phyloP scores from a whole-genome alignment of 2,888 invertebrate genomes.

The Lymantria monacha region DNA sequence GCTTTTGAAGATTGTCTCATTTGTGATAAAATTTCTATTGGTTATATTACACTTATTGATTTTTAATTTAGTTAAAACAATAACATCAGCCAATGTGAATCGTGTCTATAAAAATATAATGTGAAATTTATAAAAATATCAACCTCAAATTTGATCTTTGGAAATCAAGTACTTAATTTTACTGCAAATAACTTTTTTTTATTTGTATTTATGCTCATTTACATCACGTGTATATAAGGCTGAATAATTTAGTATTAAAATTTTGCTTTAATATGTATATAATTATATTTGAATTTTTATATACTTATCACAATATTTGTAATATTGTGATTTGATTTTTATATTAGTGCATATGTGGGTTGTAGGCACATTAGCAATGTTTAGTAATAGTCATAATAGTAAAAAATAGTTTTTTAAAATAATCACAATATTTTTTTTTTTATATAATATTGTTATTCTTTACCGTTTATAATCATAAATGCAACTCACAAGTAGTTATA shows the following conservation, averaged over 20 bases:
- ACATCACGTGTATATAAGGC: conserved; percentile 67
- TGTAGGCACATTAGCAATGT: neutral
- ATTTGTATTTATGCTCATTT: conserved; percentile 40
- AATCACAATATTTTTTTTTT: too few species aligned
- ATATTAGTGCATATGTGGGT: neutral
- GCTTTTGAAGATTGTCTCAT: conserved; percentile 19
- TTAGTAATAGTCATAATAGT: too few species aligned
- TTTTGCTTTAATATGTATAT: conserved; percentile 40
- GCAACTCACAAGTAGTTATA: too few species aligned
- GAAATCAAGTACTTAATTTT: conserved; percentile 65
- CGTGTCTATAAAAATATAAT: neutral
- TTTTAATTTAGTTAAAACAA: neutral
- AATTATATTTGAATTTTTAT: conserved; percentile 9
- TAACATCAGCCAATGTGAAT: neutral
- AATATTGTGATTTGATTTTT: neutral
- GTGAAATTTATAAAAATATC: conserved; percentile 3
- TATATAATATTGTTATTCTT: too few species aligned
- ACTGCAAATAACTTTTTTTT: conserved; percentile 43
- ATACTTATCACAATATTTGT: conserved; percentile 14
- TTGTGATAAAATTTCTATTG: conserved; percentile 23
- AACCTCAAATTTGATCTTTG: conserved; percentile 54
- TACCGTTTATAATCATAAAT: too few species aligned
- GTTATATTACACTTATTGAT: neutral
- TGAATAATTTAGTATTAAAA: conserved; percentile 54
- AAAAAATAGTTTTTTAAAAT: too few species aligned